Conservation (phyloP, 2,113 vertebrate genomes). For the Emberiza fucata region DNA sequence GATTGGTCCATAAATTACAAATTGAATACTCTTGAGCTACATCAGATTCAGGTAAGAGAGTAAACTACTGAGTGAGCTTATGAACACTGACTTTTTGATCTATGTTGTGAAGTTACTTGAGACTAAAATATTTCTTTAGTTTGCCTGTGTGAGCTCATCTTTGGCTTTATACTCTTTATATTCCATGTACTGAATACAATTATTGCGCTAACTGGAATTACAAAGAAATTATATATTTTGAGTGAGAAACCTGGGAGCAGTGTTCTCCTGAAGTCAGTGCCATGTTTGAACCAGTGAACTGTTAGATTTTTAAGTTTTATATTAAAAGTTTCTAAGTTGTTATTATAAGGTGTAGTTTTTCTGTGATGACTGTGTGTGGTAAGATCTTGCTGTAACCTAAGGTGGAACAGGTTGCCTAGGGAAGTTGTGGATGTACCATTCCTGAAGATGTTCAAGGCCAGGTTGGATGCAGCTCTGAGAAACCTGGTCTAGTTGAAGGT, state of each 20-base stretch:
- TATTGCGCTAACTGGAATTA: background rate
- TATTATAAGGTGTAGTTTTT: background rate
- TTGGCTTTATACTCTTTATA: background rate
- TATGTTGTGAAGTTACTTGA: background rate
- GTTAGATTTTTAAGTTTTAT: background rate
- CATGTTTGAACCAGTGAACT: background rate
- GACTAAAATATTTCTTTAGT: background rate
- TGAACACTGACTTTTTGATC: background rate
- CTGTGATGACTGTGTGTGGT: background rate
- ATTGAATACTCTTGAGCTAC: background rate
- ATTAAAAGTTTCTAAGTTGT: background rate
- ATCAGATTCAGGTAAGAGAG: background rate
- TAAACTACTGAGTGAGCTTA: background rate
- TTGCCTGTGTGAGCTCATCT: background rate
- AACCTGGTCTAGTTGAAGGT: background rate
- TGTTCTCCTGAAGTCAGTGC: background rate
- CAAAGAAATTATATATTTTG: background rate
- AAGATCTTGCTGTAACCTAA: background rate
- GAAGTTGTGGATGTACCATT: background rate
- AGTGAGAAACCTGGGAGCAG: background rate
- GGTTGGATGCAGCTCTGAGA: background rate
- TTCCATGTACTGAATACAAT: background rate
- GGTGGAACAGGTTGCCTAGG: background rate
- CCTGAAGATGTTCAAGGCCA: background rate
- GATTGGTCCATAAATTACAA: background rate